These are phyloP conservation scores for Trilocha varians DNA, from an alignment of 2,888 invertebrate species.

Conservation along the genomic window DNA sequence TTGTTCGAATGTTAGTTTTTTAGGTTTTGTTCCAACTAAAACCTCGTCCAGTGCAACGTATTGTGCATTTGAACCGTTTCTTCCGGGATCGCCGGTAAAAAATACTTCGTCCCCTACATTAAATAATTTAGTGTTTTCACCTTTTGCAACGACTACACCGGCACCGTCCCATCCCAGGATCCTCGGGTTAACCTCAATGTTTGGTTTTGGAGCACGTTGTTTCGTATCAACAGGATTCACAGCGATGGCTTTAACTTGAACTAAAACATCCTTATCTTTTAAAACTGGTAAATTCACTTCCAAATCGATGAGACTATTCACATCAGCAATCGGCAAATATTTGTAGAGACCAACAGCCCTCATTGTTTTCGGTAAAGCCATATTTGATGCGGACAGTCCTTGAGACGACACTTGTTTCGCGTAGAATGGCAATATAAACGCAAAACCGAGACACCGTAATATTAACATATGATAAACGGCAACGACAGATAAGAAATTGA, in stretches of 20 bases:
- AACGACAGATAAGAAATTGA: no score
- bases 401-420: conserved; percentile 1
- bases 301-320: conserved; percentile 47
- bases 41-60: conserved; percentile 49
- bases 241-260: conserved; percentile 54
- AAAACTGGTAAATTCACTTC: conserved; percentile 42
- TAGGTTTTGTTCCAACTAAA: conserved; percentile 46
- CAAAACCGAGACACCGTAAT: conserved; percentile 5
- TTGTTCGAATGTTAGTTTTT: conserved; percentile 48
- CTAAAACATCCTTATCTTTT: conserved; percentile 37
- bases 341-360: conserved; percentile 57
- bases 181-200: conserved; percentile 35
- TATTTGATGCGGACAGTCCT: conserved; percentile 15
- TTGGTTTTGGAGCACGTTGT: conserved; percentile 46
- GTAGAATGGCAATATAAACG: conserved; percentile 5
- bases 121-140: conserved; percentile 30
- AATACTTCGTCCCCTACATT: conserved; percentile 56
- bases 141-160: conserved; percentile 47
- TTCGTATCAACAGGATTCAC: conserved; percentile 61
- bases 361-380: conserved; percentile 48
- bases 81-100: conserved; percentile 45
- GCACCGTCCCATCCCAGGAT: conserved; percentile 61
- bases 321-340: conserved; percentile 51
- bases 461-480: neutral
- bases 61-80: conserved; percentile 52